Evolutionary conservation across 1,140 invertebrate genomes (phyloP).

Genomic region (Hyposmocoma kahamanoa): DNA sequence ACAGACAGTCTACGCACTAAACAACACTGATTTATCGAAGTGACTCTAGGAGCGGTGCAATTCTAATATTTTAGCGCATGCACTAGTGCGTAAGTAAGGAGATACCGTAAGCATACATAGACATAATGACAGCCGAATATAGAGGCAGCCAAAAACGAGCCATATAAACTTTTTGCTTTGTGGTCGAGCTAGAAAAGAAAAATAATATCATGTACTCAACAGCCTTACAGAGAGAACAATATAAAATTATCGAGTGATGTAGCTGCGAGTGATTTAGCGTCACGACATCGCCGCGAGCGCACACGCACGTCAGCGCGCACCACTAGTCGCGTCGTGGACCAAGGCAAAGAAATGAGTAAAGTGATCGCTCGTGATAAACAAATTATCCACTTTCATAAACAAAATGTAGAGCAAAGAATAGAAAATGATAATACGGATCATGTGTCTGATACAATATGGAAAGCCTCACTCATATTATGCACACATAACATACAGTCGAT

Average conservation of each 20-base stretch:
- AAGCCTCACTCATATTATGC: conserved; percentile 54
- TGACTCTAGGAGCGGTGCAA: conserved; percentile 25
- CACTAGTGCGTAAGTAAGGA: conserved; percentile 54
- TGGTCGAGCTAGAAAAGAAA: conserved; percentile 67
- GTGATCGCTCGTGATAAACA: conserved; percentile 43
- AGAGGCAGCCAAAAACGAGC: conserved; percentile 71
- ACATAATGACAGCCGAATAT: conserved; percentile 68
- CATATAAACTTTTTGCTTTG: conserved; percentile 71
- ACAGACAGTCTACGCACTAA: conserved; percentile 45
- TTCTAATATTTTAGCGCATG: no score
- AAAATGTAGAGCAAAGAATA: conserved; percentile 31
- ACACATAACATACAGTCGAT: conserved; percentile 47
- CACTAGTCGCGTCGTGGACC: conserved; percentile 33
- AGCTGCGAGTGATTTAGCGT: conserved; percentile 11
- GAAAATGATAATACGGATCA: conserved; percentile 34
- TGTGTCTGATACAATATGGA: conserved; percentile 44
- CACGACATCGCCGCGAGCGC: conserved; percentile 9
- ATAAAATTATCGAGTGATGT: conserved; percentile 13
- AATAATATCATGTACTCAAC: conserved; percentile 57
- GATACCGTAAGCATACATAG: conserved; percentile 69
- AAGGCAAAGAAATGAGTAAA: conserved; percentile 51
- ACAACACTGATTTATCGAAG: no score
- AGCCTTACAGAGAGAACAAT: conserved; percentile 25
- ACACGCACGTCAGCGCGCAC: conserved; percentile 9
- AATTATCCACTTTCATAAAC: conserved; percentile 23